Evolutionary conservation across 2,888 invertebrate genomes (phyloP).

Genomic region (Pyralis farinalis): DNA sequence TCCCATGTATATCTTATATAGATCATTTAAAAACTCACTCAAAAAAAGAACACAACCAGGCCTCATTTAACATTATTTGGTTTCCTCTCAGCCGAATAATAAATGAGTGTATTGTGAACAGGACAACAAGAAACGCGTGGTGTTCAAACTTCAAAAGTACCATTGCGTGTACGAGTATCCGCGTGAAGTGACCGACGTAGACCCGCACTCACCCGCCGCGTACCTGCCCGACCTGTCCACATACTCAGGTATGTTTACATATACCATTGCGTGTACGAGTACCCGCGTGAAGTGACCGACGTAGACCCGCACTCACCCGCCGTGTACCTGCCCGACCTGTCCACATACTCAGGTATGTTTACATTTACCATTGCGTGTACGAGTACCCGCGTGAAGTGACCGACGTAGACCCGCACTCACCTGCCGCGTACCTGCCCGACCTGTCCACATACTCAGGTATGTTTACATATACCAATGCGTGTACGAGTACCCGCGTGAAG

Average conservation of each 20-base stretch:
- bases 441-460: constrained; percentile 80
- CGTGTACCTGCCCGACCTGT: constrained; percentile 68
- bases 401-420: constrained; percentile 52
- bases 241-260: constrained; percentile 77
- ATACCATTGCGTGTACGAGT: constrained; percentile 92
- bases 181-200: constrained; percentile 81
- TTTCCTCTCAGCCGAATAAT: too few relatives aligned
- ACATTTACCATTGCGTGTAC: constrained; percentile 92
- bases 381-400: constrained; percentile 89
- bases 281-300: constrained; percentile 86
- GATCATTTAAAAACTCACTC: too few relatives aligned
- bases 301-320: constrained; percentile 48
- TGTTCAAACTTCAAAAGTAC: constrained; percentile 91
- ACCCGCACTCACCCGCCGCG: constrained; percentile 50
- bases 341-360: constrained; percentile 78
- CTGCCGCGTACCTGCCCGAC: constrained; percentile 64
- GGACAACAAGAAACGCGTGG: constrained; percentile 86
- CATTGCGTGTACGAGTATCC: constrained; percentile 93
- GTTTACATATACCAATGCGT: constrained; percentile 90
- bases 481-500: constrained; percentile 91
- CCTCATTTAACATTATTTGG: too few relatives aligned
- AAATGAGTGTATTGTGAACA: constrained; percentile 24
- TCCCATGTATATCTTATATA: too few relatives aligned
- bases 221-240: constrained; percentile 75
- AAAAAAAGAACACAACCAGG: too few relatives aligned